Evolutionary conservation across 2,888 invertebrate genomes (phyloP), one percentile per base, ranked within the genome.

Genomic region (Deilephila elpenor): DNA sequence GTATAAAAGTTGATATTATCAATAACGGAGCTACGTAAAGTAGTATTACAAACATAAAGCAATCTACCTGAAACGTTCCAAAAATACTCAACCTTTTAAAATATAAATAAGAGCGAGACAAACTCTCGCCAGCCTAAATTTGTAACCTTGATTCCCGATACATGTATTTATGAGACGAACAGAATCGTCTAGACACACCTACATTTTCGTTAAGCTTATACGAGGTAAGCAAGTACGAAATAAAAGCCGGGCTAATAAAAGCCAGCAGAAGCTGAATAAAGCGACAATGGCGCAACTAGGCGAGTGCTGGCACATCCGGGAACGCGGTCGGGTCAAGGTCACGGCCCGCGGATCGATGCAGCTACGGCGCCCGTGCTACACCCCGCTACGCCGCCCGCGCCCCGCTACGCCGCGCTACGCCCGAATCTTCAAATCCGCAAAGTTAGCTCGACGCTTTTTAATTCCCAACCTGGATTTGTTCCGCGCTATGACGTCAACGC

Each of bases 271-370:
- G 86, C 88, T 87, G 86, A 86, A 87, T 86, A 86, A 85, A 90
- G 89, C 89, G 89, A 91, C 89, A 91, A 91, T 91, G 85, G 91
- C 91, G 91, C 89, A 90, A 91, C 89, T 90, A 87, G 91, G 89
- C 89, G 87, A 90, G 85, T 81, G 80, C 83, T 83, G 85, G 89
- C 85, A 91, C 91, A 93, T 92, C 94, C 93, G 94, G 94, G 94
- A 93, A 92, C 91, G 92, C 93, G 94, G 93, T 89, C 95, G 89
- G 95, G 96, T 95, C 96, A 96, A 95, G 96, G 96, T 96, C 96
- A 95, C 95, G 95, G 94, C 89, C 91, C 90, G 91, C 88, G 93
- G 95, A 95, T 95, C 96, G 96, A 96, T 96, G 95, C 95, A 95
- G 96, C 95, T 91, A 91, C 91, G 91, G 87, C 88, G 89, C 89